These are phyloP conservation scores for Remorina albescens DNA, from an alignment of 2,797 vertebrate genomes.

Conservation along the genomic window DNA sequence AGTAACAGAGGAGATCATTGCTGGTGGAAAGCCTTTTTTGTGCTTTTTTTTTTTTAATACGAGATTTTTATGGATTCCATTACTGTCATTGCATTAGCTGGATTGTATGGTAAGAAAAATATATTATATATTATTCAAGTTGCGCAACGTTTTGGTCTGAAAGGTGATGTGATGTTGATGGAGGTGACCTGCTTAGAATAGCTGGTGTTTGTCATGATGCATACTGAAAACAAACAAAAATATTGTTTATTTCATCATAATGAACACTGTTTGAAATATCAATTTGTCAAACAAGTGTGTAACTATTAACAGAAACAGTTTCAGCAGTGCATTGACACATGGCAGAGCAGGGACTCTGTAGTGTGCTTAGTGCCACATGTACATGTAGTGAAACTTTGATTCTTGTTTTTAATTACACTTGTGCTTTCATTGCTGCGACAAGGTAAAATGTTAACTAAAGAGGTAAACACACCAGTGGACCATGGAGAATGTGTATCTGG, in stretches of 20 bases:
- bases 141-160: too few relatives aligned
- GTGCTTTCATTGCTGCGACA: not conserved
- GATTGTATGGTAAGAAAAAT: not conserved
- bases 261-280: not conserved
- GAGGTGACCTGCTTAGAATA: too few relatives aligned
- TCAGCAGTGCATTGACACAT: not conserved
- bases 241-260: not conserved
- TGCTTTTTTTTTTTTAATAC: too few relatives aligned
- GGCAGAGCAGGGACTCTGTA: too few relatives aligned
- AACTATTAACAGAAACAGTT: not conserved
- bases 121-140: too few relatives aligned
- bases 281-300: not conserved
- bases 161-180: too few relatives aligned
- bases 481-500: not conserved
- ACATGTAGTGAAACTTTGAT: not conserved
- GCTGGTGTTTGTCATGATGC: not conserved
- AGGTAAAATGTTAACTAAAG: not conserved
- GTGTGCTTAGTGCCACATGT: not conserved
- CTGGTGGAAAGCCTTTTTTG: not conserved
- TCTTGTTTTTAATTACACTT: not conserved
- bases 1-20: conserved; percentile 11
- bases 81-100: conserved; percentile 1
- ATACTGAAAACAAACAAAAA: too few relatives aligned
- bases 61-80: too few relatives aligned
- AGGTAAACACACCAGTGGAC: not conserved